phyloP scores from a whole-genome alignment of 2,797 vertebrate species.

The Tiaroga cobitis region DNA sequence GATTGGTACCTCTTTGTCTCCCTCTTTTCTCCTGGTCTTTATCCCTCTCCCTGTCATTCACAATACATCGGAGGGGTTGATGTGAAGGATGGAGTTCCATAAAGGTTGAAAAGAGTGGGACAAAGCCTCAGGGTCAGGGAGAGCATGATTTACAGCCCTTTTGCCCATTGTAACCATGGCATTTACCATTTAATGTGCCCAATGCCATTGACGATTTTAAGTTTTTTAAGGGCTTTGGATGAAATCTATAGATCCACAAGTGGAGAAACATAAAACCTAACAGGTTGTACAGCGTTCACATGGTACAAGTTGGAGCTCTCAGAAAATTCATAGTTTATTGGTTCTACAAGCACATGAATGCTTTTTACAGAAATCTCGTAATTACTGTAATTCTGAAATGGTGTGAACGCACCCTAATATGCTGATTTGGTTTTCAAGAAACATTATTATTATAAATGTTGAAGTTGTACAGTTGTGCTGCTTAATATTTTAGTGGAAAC shows the following conservation, averaged over 20 bases:
- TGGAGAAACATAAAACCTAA: background rate
- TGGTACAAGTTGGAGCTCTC: background rate
- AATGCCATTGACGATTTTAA: background rate
- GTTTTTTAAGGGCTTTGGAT: constrained; percentile 21
- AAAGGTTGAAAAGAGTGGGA: background rate
- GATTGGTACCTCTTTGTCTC: constrained; percentile 48
- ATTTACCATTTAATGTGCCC: constrained; percentile 9
- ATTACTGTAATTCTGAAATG: background rate
- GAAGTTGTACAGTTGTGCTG: background rate
- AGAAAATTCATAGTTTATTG: background rate
- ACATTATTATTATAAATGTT: background rate
- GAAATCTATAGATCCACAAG: background rate
- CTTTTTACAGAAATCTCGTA: background rate
- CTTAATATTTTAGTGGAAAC: background rate
- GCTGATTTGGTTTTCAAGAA: background rate
- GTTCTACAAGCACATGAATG: background rate
- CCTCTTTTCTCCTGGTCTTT: constrained; percentile 72
- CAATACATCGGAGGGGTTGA: background rate
- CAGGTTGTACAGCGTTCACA: background rate
- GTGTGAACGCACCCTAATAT: background rate
- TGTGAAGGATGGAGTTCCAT: background rate
- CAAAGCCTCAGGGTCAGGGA: constrained; percentile 7
- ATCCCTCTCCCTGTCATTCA: constrained; percentile 46
- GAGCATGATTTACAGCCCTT: constrained; percentile 1
- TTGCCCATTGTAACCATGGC: constrained; percentile 4